A percentile compares a stretch with the other conserved stretches of the same genome.
Conservation (phyloP, 2,888 invertebrate species). For the Hedya salicella region DNA sequence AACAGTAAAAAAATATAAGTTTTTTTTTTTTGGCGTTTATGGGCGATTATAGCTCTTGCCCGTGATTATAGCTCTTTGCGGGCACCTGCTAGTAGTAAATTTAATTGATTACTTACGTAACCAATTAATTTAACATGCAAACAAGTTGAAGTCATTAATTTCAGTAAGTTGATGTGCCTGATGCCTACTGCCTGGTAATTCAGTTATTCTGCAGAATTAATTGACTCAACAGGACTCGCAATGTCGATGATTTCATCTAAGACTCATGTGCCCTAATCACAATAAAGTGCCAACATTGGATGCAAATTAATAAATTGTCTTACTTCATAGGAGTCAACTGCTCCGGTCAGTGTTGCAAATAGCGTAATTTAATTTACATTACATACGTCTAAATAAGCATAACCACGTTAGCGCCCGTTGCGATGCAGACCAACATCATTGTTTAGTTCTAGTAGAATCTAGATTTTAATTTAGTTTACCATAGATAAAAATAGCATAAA, state of each 20-base stretch:
- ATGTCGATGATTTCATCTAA: conserved; percentile 36
- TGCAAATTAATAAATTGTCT: conserved; percentile 20
- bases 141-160: neutral
- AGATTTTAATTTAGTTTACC: too few relatives aligned
- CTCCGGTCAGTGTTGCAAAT: conserved; percentile 7
- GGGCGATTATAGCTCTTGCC: too few relatives aligned
- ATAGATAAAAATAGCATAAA: too few relatives aligned
- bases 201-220: neutral
- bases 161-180: neutral
- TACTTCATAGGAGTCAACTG: conserved; percentile 38
- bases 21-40: too few relatives aligned
- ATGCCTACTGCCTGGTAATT: neutral
- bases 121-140: neutral
- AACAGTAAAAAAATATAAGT: too few relatives aligned
- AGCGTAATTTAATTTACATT: conserved; percentile 20
- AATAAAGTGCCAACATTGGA: conserved; percentile 22
- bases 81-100: too few relatives aligned
- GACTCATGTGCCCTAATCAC: conserved; percentile 28
- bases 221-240: conserved; percentile 22
- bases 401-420: neutral
- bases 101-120: too few relatives aligned
- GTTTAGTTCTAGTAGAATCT: too few relatives aligned
- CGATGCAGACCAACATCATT: neutral
- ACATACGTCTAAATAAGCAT: neutral
- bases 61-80: too few relatives aligned